phyloP scores from a whole-genome alignment of 2,888 invertebrate species.

The Syrphus vitripennis region DNA sequence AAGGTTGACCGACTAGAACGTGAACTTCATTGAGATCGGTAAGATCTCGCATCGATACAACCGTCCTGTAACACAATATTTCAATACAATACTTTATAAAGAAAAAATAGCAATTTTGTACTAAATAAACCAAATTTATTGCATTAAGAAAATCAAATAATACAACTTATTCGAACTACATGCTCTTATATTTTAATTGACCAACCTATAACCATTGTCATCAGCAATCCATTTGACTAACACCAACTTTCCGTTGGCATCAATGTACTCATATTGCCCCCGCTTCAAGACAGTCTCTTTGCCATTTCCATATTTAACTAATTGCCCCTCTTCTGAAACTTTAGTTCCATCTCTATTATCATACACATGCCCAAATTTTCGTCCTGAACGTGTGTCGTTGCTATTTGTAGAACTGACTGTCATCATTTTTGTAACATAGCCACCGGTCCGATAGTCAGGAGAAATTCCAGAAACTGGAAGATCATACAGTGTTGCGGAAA shows the following conservation, averaged over 20 bases:
- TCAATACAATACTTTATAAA: too few relatives aligned
- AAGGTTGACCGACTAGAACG: too few relatives aligned
- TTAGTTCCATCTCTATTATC: conserved; percentile 39
- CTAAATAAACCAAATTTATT: neutral
- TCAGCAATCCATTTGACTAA: conserved; percentile 58
- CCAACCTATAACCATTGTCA: conserved; percentile 36
- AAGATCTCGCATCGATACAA: too few relatives aligned
- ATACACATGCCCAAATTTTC: conserved; percentile 39
- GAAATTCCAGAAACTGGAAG: conserved; percentile 42
- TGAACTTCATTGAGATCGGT: too few relatives aligned
- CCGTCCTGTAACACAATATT: too few relatives aligned
- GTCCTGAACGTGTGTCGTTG: neutral
- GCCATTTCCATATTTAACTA: conserved; percentile 22
- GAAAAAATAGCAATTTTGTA: too few relatives aligned
- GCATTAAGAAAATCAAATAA: neutral
- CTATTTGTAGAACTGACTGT: neutral
- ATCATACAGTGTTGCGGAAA: conserved; percentile 40
- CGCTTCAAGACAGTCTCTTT: conserved; percentile 43
- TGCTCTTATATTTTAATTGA: neutral
- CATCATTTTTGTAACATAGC: conserved; percentile 40
- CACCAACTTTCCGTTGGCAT: conserved; percentile 26
- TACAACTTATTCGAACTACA: neutral
- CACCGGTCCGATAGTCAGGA: conserved; percentile 49
- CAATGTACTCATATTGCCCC: conserved; percentile 48
- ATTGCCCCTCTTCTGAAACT: conserved; percentile 39